Percentiles rank a stretch among this genome's conserved stretches.
Evolutionary conservation across 2,888 invertebrate genomes (phyloP).

Genomic region (Pedicia rivosa): DNA sequence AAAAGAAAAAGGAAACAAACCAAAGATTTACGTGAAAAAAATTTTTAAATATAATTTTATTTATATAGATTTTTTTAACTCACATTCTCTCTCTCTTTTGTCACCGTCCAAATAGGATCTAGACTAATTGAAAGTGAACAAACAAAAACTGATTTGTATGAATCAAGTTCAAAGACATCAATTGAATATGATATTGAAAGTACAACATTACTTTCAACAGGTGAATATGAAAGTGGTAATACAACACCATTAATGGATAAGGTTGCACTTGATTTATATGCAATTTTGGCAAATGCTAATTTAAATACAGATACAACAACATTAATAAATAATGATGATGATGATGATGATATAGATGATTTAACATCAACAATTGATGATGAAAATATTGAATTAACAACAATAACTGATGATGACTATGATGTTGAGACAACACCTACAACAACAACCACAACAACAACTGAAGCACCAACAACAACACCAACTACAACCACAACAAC

Average conservation of each 20-base stretch:
- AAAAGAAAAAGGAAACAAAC: too few relatives aligned
- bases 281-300: conserved; percentile 51
- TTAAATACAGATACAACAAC: conserved; percentile 35
- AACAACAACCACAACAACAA: conserved; percentile 33
- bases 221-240: conserved; percentile 15
- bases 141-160: conserved; percentile 6
- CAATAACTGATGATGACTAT: conserved; percentile 29
- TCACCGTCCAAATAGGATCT: too few relatives aligned
- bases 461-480: conserved; percentile 39
- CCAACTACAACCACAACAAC: conserved; percentile 32
- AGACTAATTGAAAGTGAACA: conserved; percentile 11
- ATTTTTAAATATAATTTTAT: too few relatives aligned
- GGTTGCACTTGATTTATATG: conserved; percentile 67
- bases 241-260: conserved; percentile 60
- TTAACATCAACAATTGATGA: conserved; percentile 28
- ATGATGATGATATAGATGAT: conserved; percentile 21
- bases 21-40: too few relatives aligned
- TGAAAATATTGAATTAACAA: conserved; percentile 24
- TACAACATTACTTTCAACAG: conserved; percentile 13
- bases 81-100: too few relatives aligned
- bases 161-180: neutral
- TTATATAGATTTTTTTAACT: too few relatives aligned
- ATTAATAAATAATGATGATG: too few relatives aligned
- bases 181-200: conserved; percentile 19
- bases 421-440: conserved; percentile 37